A percentile compares a stretch with the other conserved stretches of the same genome.
These are phyloP conservation scores for Omphaloscelis lunosa DNA, from an alignment of 2,888 invertebrate genomes.

Conservation along the genomic window DNA sequence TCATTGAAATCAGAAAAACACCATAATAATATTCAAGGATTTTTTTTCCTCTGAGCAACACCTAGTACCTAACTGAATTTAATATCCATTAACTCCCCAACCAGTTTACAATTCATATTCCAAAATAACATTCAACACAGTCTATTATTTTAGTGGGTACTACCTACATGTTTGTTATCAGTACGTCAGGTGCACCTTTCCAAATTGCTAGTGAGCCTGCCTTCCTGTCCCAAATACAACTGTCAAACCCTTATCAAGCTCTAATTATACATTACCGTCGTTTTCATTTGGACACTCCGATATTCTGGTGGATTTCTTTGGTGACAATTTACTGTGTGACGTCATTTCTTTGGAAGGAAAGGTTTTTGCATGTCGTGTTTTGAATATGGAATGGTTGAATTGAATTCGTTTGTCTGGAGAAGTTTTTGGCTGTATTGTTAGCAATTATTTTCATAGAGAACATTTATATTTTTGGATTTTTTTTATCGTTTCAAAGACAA, in stretches of 20 bases:
- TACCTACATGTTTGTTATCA: slow-evolving; percentile 68
- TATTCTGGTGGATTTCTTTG: slow-evolving; percentile 77
- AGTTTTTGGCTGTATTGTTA: background rate
- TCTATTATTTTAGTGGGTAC: slow-evolving; percentile 63
- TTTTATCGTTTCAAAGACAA: no score
- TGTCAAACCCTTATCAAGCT: slow-evolving; percentile 89
- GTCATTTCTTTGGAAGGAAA: slow-evolving; percentile 40
- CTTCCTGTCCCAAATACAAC: slow-evolving; percentile 87
- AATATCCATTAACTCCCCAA: slow-evolving; percentile 20
- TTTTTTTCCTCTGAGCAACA: no score
- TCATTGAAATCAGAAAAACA: background rate
- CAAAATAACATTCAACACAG: slow-evolving; percentile 44
- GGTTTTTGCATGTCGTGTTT: slow-evolving; percentile 46
- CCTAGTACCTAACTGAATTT: background rate
- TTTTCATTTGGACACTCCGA: slow-evolving; percentile 83
- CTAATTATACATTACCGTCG: slow-evolving; percentile 89
- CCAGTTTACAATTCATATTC: slow-evolving; percentile 35
- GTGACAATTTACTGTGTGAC: slow-evolving; percentile 71
- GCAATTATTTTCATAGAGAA: background rate
- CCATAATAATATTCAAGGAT: no score
- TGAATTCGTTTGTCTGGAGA: background rate
- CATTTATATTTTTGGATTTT: background rate
- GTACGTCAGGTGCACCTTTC: slow-evolving; percentile 82
- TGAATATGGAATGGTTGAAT: slow-evolving; percentile 26
- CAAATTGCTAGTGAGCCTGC: slow-evolving; percentile 79